Base-by-base conservation (phyloP, 2,888 invertebrate species). In the Catocala fraxini region DNA sequence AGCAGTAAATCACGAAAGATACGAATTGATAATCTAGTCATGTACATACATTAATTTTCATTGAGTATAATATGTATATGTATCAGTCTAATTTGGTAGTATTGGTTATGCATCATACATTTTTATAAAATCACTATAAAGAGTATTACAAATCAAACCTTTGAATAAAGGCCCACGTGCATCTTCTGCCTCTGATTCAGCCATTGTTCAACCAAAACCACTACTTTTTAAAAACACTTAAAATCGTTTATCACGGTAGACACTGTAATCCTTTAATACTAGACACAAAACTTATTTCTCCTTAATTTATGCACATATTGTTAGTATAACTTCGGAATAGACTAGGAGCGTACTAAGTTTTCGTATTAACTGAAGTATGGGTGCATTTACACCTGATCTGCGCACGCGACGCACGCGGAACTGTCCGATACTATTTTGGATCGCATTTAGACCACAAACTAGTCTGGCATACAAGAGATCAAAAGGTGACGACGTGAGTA, bases 381-480 rank as follows among this genome's bases (percentile, higher is more conserved):
- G 73, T 79, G 75, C 81, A 84, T 88, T 91, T 86, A 87, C 92
- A 93, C 93, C 93, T 93, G 92, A 90, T 76, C 77, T 82, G 82
- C 79, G 83, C 81, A 75, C 72, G 84, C 84, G 81, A 86, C 85
- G 86, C 81, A 92, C 82, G 88, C 93, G 93, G 92, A 93, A 93
- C 91, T 89, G 84, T 76, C 77, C 80, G 76, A 71, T 84, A 89
- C 91, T 92, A 93, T 92, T 92, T 91, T 84, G 79, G 88, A 86
- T 83, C 85, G 85, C 84, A 90, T 91, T 88, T 88, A 90, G 92
- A 91, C 91, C 89, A 90, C 89, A 88, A 81, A 86, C 83, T 83
- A 85, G 87, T 84, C 89, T 83, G 86, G 80, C 81, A 83, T 80
- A 89, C 87, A 89, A 75, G 89, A 92, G 91, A 92, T 92, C 89